These are phyloP conservation scores for Sprattus sprattus DNA, from an alignment of 2,113 vertebrate species.

Conservation along the genomic window DNA sequence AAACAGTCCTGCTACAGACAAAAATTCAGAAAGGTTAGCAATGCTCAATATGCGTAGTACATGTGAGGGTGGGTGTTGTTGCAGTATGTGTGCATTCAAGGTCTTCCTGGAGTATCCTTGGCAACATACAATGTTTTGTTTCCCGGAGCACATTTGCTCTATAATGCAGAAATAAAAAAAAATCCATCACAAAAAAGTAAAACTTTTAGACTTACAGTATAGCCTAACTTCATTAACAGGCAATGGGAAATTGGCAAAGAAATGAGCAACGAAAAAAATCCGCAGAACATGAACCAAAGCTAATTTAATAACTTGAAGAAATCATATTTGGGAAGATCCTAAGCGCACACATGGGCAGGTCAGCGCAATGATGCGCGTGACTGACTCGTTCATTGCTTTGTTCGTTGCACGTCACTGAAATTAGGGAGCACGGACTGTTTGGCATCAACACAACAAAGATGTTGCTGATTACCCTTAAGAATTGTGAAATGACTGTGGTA, in stretches of 20 bases:
- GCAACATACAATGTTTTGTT: neutral
- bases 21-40: neutral
- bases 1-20: constrained; percentile 73
- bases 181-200: neutral
- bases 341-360: no score
- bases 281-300: no score
- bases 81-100: neutral
- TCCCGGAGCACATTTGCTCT: neutral
- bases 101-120: neutral
- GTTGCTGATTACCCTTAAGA: no score
- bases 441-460: neutral
- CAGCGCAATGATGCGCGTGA: no score
- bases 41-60: neutral
- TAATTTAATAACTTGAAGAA: no score
- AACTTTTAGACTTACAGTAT: neutral
- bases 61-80: neutral
- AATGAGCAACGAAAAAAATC: no score
- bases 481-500: no score
- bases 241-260: no score
- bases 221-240: no score
- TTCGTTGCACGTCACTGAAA: no score
- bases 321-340: no score
- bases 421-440: neutral
- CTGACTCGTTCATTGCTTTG: no score
- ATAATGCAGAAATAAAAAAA: neutral